Evolutionary conservation across 1,140 invertebrate genomes (phyloP).

Genomic region (Plectrocnemia conspersa): DNA sequence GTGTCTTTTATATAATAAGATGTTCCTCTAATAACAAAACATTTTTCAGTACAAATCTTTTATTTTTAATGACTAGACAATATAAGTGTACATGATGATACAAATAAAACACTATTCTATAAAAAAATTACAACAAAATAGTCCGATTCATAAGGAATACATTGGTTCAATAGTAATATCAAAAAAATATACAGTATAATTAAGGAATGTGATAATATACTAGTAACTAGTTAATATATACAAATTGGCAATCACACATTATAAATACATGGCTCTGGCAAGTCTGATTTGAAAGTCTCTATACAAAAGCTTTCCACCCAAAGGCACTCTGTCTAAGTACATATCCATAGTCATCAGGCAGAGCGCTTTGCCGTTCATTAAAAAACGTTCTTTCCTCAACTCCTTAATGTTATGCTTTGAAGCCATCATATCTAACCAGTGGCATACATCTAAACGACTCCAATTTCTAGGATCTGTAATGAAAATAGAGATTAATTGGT

Average conservation of each 20-base stretch:
- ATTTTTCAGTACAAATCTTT: too few species aligned
- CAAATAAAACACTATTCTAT: too few species aligned
- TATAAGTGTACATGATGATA: too few species aligned
- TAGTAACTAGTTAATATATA: background rate
- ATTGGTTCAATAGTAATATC: too few species aligned
- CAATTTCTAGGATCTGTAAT: conserved; percentile 65
- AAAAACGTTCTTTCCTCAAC: conserved; percentile 57
- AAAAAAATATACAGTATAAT: too few species aligned
- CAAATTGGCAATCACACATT: background rate
- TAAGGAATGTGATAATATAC: too few species aligned
- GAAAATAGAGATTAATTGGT: too few species aligned
- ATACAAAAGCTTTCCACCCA: conserved; percentile 63
- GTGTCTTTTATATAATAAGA: too few species aligned
- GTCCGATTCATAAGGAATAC: too few species aligned
- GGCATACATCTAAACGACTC: conserved; percentile 61
- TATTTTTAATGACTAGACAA: too few species aligned
- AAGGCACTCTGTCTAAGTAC: conserved; percentile 65
- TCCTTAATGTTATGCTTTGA: conserved; percentile 56
- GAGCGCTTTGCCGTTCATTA: conserved; percentile 74
- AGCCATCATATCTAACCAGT: conserved; percentile 59
- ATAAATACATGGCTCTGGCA: conserved; percentile 40
- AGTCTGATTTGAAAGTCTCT: conserved; percentile 48
- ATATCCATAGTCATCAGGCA: conserved; percentile 70
- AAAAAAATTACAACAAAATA: too few species aligned
- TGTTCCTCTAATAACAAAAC: too few species aligned